Base-by-base conservation (phyloP, 2,797 vertebrate species). In the Crypturellus tataupa region DNA sequence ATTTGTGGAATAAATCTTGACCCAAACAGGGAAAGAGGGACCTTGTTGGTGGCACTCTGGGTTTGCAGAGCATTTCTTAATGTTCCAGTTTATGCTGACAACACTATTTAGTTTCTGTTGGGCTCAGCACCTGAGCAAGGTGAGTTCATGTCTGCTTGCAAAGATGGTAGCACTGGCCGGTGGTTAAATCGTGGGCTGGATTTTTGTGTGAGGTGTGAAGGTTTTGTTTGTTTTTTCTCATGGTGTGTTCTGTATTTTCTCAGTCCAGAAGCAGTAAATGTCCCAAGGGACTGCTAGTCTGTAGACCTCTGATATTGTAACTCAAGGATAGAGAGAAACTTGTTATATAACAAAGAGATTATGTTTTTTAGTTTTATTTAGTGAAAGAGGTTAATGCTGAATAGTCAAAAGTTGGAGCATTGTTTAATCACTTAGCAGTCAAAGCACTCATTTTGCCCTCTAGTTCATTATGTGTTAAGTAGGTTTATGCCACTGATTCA, bases 351-450 rank as follows among this genome's bases (percentile, higher is more conserved):
- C 40, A 79, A 85, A 67, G 68, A 89, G 80, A 20, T 60, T 1
- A 29, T 76, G 6, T 8, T 79, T 79, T 76, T 85, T 53, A 84
- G 25, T 70, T 27, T 8, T 79, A 27, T 76, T 85, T 53, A 84
- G 25, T 70, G 35, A 33, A 82, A 80, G 51, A 63, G 7, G 23
- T 70, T 67, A 83, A 49, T 82, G 89, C 51, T 90, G 23, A 23
- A 16, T 92, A 56, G 27, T 35, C 94, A 70, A 92, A 92, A 91
- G 29, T n/a, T 39, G 9, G 71, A 62, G 5, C 79, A 16, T 55
- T 83, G 60, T 77, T 86, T 93, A 84, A 86, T 92, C 39, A 53
- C 67, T 69, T 91, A 94, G 51, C 55, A 87, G 21, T 86, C 46
- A 76, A 44, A 49, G 12, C n/a, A 44, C 20, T 65, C 91, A 37